Evolutionary conservation across 2,888 invertebrate genomes (phyloP), one percentile per base, ranked within the genome.

Genomic region (Listrodromus nycthemerus): DNA sequence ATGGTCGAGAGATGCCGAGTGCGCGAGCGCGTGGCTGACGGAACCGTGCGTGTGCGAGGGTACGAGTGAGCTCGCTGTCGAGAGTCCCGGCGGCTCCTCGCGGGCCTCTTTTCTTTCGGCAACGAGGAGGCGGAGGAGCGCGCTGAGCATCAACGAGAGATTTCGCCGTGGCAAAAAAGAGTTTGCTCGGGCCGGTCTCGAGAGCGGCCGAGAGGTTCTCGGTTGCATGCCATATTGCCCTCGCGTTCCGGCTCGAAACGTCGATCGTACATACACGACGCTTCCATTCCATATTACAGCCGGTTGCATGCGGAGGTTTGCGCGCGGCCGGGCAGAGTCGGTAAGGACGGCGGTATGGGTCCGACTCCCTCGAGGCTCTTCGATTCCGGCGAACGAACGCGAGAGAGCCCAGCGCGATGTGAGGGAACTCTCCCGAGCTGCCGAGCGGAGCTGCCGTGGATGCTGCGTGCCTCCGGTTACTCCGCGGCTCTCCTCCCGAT

Each of bases 21-120:
- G 77, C 77, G 83, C 67, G 84, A 84, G 74, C 84, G 84, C 84
- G 84, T 84, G 84, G 84, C 84, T 81, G 84, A 84, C 84, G 81
- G 81, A 84, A 74, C 58, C 80, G 76, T 83, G 84, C 81, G 84
- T 84, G 84, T 84, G 84, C 77, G 45, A 79, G 71, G 41, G 65
- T 45, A 24, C 45, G 65, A 30, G 48, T 16, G 24, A 27, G 81
- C 19, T 71, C 30, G 70, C 70, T 70, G 21, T 8, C 65, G 48
- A 67, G 27, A 50, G 41, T 73, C 73, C 63, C 63, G 78, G 77
- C 69, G 61, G 69, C 48, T 70, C 70, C n/a, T n/a, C 27, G 58
- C 48, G 48, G 48, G 63, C 70, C 63, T 70, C 73, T 81, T 55
- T 69, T 61, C 73, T 65, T 52, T 19, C 65, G n/a, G 63, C 45